Percentiles rank a stretch among this genome's conserved stretches.
phyloP scores from a whole-genome alignment of 2,113 vertebrate genomes.

The Tauraco erythrolophus region DNA sequence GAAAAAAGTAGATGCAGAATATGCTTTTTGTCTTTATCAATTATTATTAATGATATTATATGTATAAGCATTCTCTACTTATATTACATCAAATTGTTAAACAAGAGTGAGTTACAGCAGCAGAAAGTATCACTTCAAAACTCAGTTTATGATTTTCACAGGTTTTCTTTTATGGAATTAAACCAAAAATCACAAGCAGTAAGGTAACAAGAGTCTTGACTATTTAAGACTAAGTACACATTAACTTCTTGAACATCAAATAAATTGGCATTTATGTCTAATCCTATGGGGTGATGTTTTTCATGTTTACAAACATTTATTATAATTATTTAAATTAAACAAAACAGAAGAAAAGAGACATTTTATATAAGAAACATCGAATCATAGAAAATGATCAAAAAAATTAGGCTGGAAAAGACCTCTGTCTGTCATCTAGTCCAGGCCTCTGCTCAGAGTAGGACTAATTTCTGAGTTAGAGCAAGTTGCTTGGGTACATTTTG shows the following conservation, averaged over 20 bases:
- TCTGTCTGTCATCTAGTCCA: background rate
- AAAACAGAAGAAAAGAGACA: rapidly evolving
- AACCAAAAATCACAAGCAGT: background rate
- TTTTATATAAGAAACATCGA: background rate
- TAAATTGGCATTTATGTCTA: background rate
- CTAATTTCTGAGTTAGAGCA: background rate
- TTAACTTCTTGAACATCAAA: background rate
- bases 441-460: background rate
- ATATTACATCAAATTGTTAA: background rate
- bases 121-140: background rate
- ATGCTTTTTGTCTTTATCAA: too few species aligned
- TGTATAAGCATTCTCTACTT: background rate
- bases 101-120: background rate
- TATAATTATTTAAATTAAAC: background rate
- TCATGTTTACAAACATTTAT: background rate
- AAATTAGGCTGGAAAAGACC: background rate
- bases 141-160: background rate
- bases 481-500: background rate
- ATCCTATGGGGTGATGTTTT: background rate
- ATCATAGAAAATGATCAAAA: background rate
- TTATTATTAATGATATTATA: too few species aligned
- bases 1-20: background rate
- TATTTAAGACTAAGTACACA: background rate
- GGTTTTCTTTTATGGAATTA: background rate
- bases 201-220: background rate